Percentiles rank a stretch among this genome's conserved stretches.
phyloP scores from a whole-genome alignment of 2,888 invertebrate species.

The Nomada hirtipes region DNA sequence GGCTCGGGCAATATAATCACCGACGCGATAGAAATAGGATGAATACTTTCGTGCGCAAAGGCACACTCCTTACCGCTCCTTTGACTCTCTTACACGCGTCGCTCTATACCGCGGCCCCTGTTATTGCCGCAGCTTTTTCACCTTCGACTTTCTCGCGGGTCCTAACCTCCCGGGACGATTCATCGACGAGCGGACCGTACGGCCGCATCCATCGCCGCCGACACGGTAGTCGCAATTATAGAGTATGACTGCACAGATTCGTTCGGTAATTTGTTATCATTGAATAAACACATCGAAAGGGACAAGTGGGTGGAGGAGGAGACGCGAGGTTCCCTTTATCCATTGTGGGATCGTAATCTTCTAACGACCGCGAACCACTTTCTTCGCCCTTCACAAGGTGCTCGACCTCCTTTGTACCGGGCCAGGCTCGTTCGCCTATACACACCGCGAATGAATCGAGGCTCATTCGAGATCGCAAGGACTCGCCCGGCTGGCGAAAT shows the following conservation, averaged over 20 bases:
- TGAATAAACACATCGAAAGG: conserved; percentile 77
- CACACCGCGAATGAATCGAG: neutral
- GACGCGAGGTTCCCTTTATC: conserved; percentile 26
- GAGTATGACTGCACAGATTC: conserved; percentile 82
- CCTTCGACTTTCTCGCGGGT: conserved; percentile 71
- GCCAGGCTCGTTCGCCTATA: conserved; percentile 18
- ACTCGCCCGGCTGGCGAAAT: neutral
- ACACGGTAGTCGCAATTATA: conserved; percentile 80
- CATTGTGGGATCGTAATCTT: conserved; percentile 50
- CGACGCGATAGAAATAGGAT: conserved; percentile 66
- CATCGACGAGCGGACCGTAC: conserved; percentile 57
- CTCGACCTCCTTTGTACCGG: conserved; percentile 15
- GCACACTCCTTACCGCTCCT: conserved; percentile 48
- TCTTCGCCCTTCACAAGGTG: conserved; percentile 31
- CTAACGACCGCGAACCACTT: conserved; percentile 49
- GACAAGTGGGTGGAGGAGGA: conserved; percentile 63
- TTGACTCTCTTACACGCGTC: conserved; percentile 58
- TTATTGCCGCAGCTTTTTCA: conserved; percentile 64
- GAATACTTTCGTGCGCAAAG: conserved; percentile 55
- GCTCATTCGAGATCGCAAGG: conserved; percentile 15
- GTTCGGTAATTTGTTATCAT: conserved; percentile 81
- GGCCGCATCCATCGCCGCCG: conserved; percentile 47
- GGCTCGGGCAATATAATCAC: conserved; percentile 53
- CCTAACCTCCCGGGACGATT: conserved; percentile 66
- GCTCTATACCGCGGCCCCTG: conserved; percentile 56